Percentiles rank a stretch among this genome's conserved stretches.
These are phyloP conservation scores for Coptodon rendalli DNA, from an alignment of 2,113 vertebrate genomes.

Conservation along the genomic window DNA sequence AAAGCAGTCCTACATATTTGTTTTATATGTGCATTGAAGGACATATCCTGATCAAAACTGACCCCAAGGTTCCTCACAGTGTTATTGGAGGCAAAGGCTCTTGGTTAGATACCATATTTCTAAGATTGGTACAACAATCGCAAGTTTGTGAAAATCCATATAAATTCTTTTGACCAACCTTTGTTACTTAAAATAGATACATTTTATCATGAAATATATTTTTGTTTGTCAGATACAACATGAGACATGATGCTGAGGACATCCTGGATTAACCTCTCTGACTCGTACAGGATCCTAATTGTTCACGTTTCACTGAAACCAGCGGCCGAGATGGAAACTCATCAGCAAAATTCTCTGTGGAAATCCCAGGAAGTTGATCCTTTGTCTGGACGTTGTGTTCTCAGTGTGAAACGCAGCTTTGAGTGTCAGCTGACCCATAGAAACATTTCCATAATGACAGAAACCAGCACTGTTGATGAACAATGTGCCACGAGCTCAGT, in stretches of 20 bases:
- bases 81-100: neutral
- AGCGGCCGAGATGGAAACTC: neutral
- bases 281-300: neutral
- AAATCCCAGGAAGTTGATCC: neutral
- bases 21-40: neutral
- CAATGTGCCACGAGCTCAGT: neutral
- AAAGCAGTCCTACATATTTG: neutral
- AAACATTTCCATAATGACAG: neutral
- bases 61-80: neutral
- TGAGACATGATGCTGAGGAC: neutral
- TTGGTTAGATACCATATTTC: neutral
- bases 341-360: neutral
- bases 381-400: neutral
- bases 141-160: neutral
- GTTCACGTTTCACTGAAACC: neutral
- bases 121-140: neutral
- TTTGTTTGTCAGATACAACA: neutral
- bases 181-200: neutral
- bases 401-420: neutral
- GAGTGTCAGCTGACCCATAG: neutral
- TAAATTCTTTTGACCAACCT: neutral
- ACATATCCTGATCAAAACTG: neutral
- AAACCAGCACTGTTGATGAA: neutral
- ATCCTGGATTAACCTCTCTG: neutral
- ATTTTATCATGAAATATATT: neutral